Conservation (phyloP, 2,888 invertebrate genomes). For the Diplolepis rosae region DNA sequence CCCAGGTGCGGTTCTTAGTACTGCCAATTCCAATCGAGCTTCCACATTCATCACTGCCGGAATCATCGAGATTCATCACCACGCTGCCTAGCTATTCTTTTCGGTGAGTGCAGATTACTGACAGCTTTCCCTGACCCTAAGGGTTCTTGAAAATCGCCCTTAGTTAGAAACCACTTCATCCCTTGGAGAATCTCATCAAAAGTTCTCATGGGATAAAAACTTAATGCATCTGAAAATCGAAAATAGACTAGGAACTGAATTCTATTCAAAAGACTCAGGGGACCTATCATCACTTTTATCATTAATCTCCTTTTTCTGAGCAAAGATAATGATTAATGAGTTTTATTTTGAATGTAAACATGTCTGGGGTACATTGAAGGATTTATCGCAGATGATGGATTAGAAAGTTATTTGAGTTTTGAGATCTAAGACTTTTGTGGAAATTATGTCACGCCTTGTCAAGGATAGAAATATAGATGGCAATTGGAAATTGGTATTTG, state of each 20-base stretch:
- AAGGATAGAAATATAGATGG: neutral
- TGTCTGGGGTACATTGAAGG: too few relatives aligned
- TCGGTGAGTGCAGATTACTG: constrained; percentile 1
- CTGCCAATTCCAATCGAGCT: neutral
- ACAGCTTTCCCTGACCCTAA: neutral
- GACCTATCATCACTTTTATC: too few relatives aligned
- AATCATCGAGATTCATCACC: neutral
- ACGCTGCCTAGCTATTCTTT: neutral
- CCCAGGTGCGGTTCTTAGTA: neutral
- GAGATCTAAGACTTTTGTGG: neutral
- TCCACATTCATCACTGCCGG: constrained; percentile 1
- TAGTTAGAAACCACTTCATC: neutral
- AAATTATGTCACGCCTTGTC: neutral
- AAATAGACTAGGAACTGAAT: too few relatives aligned
- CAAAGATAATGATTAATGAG: too few relatives aligned
- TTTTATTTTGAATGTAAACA: too few relatives aligned
- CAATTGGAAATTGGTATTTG: neutral
- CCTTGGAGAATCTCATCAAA: neutral
- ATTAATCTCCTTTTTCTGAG: too few relatives aligned
- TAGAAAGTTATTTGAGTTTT: too few relatives aligned
- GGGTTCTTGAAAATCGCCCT: neutral
- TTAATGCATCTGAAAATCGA: too few relatives aligned
- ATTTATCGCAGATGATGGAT: too few relatives aligned
- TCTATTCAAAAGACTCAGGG: too few relatives aligned
- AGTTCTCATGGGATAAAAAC: too few relatives aligned